Percentiles rank a stretch among this genome's conserved stretches.
Evolutionary conservation across 2,797 vertebrate species (phyloP).

Genomic region (Galagoides demidoff): DNA sequence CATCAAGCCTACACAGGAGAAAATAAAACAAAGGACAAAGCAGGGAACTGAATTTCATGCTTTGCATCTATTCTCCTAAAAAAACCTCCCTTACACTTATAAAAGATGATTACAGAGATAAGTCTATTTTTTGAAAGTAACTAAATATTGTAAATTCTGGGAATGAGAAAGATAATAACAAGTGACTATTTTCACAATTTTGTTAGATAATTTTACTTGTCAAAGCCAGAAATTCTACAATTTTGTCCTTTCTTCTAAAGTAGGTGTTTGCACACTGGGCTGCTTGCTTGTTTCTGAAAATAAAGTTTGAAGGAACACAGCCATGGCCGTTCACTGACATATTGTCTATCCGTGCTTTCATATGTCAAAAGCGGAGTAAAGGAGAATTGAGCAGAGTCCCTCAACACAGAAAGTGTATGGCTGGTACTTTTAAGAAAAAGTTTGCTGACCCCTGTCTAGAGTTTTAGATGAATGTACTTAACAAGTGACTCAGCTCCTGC

Average conservation of each 20-base stretch:
- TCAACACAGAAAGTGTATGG: background rate
- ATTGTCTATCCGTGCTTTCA: background rate
- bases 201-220: background rate
- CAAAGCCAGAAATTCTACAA: slow-evolving; percentile 2
- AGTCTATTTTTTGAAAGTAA: background rate
- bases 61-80: background rate
- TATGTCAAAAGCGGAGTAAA: background rate
- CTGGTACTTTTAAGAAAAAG: background rate
- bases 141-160: background rate
- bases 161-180: background rate
- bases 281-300: background rate
- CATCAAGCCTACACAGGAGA: background rate
- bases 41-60: background rate
- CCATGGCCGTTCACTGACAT: background rate
- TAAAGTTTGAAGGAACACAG: background rate
- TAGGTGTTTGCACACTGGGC: background rate
- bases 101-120: background rate
- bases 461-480: background rate
- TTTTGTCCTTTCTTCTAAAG: slow-evolving; percentile 14
- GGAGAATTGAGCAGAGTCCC: background rate
- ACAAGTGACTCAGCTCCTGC: background rate
- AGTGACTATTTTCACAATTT: background rate
- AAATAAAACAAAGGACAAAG: background rate
- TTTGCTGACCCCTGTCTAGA: background rate
- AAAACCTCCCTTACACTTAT: background rate